These are phyloP conservation scores for Cephus runcator DNA, from an alignment of 2,888 invertebrate genomes.

Conservation along the genomic window DNA sequence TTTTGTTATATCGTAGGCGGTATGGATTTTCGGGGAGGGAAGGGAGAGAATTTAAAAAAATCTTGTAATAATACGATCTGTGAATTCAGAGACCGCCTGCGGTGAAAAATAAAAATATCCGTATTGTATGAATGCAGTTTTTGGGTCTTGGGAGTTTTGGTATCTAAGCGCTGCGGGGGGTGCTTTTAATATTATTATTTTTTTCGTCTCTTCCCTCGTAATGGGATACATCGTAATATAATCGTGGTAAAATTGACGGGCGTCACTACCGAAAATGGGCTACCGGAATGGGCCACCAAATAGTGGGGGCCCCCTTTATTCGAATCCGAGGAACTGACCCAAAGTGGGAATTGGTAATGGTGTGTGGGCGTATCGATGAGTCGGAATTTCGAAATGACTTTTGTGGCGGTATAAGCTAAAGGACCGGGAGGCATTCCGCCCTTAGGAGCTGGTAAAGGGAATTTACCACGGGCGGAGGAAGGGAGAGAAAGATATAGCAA, in stretches of 20 bases:
- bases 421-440: background rate
- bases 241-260: constrained; percentile 4
- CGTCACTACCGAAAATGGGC: constrained; percentile 13
- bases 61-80: background rate
- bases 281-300: background rate
- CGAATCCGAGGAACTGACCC: background rate
- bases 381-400: background rate
- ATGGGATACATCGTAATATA: background rate
- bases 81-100: background rate
- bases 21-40: background rate
- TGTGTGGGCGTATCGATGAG: background rate
- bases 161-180: background rate
- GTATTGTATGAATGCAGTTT: background rate
- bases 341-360: background rate
- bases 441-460: background rate
- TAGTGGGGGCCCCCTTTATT: background rate
- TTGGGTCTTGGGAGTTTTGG: background rate
- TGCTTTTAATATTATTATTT: background rate
- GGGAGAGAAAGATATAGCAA: background rate
- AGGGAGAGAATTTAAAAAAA: background rate
- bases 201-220: background rate
- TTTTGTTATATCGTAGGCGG: background rate
- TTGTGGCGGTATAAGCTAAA: background rate
- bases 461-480: background rate
- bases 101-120: background rate